Evolutionary conservation across 2,888 invertebrate species (phyloP), one percentile per base, ranked within the genome.

Genomic region (Clunio marinus): DNA sequence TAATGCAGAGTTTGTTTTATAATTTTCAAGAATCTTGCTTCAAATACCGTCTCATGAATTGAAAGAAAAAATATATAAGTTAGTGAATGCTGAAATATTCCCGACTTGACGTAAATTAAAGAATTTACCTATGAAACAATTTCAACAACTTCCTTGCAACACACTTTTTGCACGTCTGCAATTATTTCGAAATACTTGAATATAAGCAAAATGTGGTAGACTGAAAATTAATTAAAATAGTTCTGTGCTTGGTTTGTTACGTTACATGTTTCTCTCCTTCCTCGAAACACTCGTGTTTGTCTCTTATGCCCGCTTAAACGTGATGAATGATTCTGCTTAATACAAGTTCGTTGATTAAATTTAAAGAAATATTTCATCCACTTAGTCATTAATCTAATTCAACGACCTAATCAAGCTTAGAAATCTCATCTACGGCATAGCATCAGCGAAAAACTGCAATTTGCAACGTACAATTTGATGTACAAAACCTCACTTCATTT

Each of bases 211-310:
- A 15, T 41, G 32, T 8, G 32, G 5, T n/a, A 4, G 20, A 20
- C 24, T 24, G 28, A 60, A 62, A 37, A 37, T 62, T 62, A 62
- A 62, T 62, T 62, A 62, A 62, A 62, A 62, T 62, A 62, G 62
- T 62, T 62, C 17, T 24, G 10, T 62, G 62, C 62, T 28, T 22
- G 20, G 22, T 10, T 37, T 35, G 41, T 15, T 20, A 10, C 32
- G 41, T 41, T 41, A 32, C 4, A 32, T 58, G 58, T 28, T 37
- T 37, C 10, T 37, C 22, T 10, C 41, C 41, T 41, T 41, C 41
- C 5, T n/a, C n/a, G n/a, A n/a, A n/a, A n/a, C n/a, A n/a, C n/a
- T n/a, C n/a, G n/a, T n/a, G n/a, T n/a, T n/a, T n/a, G n/a, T n/a
- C n/a, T n/a, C n/a, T n/a, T 51, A 8, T 27, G 63, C 27, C 37